Base-by-base conservation (phyloP, 2,888 invertebrate genomes). In the Tetramorium bicarinatum region DNA sequence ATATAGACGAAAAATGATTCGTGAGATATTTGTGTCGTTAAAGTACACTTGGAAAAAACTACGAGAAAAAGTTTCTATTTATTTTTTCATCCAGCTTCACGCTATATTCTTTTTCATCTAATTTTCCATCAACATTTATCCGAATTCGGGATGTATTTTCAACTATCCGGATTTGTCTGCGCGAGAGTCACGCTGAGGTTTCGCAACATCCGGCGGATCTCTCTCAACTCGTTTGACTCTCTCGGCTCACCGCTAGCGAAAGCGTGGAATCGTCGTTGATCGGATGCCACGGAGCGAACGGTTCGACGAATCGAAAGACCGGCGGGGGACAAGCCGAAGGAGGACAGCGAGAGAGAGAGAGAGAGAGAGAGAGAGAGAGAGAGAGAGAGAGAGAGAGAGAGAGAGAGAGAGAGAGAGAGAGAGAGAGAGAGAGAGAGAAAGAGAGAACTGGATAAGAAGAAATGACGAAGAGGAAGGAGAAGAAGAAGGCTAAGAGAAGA, bases 391-490 rank as follows among this genome's bases (percentile, higher is more conserved):
- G 21, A 38, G 38, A 11, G 47, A 15, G 47, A 15, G 15, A 47
- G 47, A 15, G 41, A 15, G 66, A 67, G 64, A 47, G 79, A 49
- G 34, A 47, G n/a, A 49, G 21, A 38, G n/a, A n/a, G n/a, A n/a
- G n/a, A n/a, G n/a, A n/a, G n/a, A n/a, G n/a, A n/a, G n/a, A n/a
- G n/a, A n/a, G n/a, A n/a, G n/a, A n/a, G n/a, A n/a, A n/a, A n/a
- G n/a, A n/a, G n/a, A n/a, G n/a, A n/a, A n/a, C n/a, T 49, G 25
- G 64, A n/a, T 52, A 66, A 85, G 69, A 67, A 62, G 59, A 54
- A 54, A 81, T 29, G 84, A 74, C 82, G 84, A 84, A 72, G 83
- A 67, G 79, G 87, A 84, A 64, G 83, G 84, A 74, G 77, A 80
- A 64, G 76, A 75, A 84, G 79, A 64, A 54, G 54, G 18, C 21